phyloP scores from a whole-genome alignment of 37 sponge, comb jelly and placozoan genomes.

The Mnemiopsis leidyi region DNA sequence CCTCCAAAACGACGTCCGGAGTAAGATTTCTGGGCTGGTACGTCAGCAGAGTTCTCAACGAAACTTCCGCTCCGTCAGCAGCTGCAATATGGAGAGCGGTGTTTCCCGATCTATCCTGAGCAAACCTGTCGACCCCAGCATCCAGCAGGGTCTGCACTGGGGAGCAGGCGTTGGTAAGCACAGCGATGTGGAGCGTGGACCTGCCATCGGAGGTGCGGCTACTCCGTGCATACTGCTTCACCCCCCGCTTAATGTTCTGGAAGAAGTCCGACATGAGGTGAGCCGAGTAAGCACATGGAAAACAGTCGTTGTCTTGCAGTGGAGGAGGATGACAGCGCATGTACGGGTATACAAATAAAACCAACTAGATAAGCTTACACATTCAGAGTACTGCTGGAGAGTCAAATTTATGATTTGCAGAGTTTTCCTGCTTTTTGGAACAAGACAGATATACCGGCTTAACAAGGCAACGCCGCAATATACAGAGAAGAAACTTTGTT shows the following conservation, averaged over 20 bases:
- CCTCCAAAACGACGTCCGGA: not conserved
- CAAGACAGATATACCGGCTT: not conserved
- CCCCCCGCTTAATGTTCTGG: not conserved
- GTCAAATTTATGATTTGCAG: not conserved
- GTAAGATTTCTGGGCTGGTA: not conserved
- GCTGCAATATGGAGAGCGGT: not conserved
- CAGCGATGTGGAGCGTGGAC: constrained; percentile 17
- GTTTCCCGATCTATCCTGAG: constrained; percentile 11
- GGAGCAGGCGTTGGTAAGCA: not conserved
- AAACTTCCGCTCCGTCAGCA: not conserved
- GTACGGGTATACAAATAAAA: too few species aligned
- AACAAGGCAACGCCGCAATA: too few species aligned
- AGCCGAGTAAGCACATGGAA: not conserved
- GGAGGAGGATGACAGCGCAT: not conserved
- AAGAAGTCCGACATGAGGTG: not conserved
- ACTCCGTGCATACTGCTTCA: not conserved
- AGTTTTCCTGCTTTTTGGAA: not conserved
- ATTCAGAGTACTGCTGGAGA: not conserved
- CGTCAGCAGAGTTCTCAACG: not conserved
- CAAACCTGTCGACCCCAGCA: constrained; percentile 15
- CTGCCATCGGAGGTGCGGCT: not conserved
- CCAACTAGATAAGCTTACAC: not conserved
- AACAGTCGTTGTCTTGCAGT: not conserved
- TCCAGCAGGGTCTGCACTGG: constrained; percentile 18
- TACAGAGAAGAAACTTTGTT: too few species aligned